Base-by-base conservation (phyloP, 2,888 invertebrate species). In the Leptinotarsa haldemani region DNA sequence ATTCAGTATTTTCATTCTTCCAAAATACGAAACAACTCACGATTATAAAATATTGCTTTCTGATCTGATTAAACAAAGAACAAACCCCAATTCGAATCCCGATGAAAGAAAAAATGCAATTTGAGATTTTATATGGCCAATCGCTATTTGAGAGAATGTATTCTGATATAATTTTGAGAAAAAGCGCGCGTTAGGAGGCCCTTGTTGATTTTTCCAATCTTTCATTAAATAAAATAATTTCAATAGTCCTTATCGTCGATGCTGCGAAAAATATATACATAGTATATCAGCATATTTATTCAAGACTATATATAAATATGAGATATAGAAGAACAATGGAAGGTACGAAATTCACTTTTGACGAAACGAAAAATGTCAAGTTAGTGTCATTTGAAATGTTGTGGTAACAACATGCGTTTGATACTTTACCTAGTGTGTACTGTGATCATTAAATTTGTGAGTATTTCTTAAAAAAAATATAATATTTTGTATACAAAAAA, bases 321-420 rank as follows among this genome's bases (percentile, higher is more conserved):
- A 20, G 67, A 67, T 67, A 53, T 52, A 5, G 16, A 16, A 13
- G 67, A 40, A 67, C 67, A 67, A 67, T 67, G 48, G 65, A 48
- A 65, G 50, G 53, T 53, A 53, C 40, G n/a, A 50, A 67, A 46
- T 18, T 18, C 18, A 18, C 52, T 52, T 52, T 18, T 9, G 18
- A 52, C 3, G 18, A 18, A 52, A 52, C 1, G 52, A 52, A 52
- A 18, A 12, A 18, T 52, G n/a, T 56, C 20, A 20, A 56, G 22
- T 56, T 56, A 56, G 56, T 56, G 22, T 22, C 22, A 56, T 56
- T 15, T 22, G 56, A 56, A 22, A 56, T 56, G 56, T 56, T 56
- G 20, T 4, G 56, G 22, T 56, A 56, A 22, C 52, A 56, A 56
- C 56, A 56, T 56, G 56, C 56, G 22, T 56, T 56, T 56, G 56